Percentiles rank a stretch among this genome's conserved stretches.
Conservation (phyloP, 1,140 invertebrate species). For the Anoplolepis gracilipes region DNA sequence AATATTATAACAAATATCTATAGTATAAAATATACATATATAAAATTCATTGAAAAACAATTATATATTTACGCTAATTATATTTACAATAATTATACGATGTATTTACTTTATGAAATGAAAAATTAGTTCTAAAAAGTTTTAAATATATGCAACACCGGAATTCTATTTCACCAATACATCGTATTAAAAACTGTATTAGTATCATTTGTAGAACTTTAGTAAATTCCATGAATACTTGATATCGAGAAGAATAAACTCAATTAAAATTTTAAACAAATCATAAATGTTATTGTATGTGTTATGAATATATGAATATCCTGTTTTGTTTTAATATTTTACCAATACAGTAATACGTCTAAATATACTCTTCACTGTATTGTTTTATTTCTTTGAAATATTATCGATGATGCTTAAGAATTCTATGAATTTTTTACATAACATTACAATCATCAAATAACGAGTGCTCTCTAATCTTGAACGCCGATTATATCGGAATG, state of each 20-base stretch:
- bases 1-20: not conserved
- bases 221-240: not conserved
- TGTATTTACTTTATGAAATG: not conserved
- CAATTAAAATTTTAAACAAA: not conserved
- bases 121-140: not conserved
- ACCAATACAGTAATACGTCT: not conserved
- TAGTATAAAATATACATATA: not conserved
- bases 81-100: too few relatives aligned
- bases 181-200: not conserved
- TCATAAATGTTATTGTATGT: not conserved
- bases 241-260: not conserved
- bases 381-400: not conserved
- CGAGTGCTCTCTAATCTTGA: not conserved
- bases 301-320: not conserved
- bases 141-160: not conserved
- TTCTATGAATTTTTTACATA: not conserved
- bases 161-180: not conserved
- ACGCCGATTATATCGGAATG: not conserved
- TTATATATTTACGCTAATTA: not conserved
- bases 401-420: slow-evolving; percentile 9
- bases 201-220: not conserved
- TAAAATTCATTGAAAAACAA: not conserved
- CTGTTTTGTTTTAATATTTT: not conserved
- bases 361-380: not conserved
- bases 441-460: not conserved